Conservation (phyloP, 2,888 invertebrate species). For the Scaeva pyrastri region DNA sequence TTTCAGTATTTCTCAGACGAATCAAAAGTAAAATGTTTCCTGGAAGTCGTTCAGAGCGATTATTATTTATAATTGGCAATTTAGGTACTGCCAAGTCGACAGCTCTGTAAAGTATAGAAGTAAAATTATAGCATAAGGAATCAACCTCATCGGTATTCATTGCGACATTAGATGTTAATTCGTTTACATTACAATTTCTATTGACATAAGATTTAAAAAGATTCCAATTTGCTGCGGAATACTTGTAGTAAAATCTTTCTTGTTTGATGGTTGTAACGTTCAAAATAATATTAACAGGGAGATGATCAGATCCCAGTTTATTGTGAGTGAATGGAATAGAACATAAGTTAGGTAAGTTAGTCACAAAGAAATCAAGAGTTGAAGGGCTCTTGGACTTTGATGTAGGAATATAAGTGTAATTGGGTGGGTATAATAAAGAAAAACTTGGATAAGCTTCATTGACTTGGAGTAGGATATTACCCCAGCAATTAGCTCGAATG, state of each 20-base stretch:
- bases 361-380: constrained; percentile 44
- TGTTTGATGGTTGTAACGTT: too few relatives aligned
- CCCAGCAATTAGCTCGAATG: constrained; percentile 26
- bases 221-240: too few relatives aligned
- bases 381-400: constrained; percentile 30
- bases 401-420: constrained; percentile 38
- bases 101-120: not conserved
- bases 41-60: not conserved
- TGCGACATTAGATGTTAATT: not conserved
- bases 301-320: constrained; percentile 25
- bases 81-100: constrained; percentile 10
- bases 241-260: too few relatives aligned
- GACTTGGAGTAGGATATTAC: not conserved
- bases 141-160: not conserved
- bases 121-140: not conserved
- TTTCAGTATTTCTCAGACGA: constrained; percentile 22
- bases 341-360: constrained; percentile 22
- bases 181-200: constrained; percentile 1
- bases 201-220: not conserved
- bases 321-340: constrained; percentile 7
- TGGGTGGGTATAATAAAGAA: constrained; percentile 18
- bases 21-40: constrained; percentile 7
- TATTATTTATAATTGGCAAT: not conserved
- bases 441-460: not conserved
- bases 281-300: constrained; percentile 18